phyloP scores from a whole-genome alignment of 2,888 invertebrate genomes.

The Euplexia lucipara region DNA sequence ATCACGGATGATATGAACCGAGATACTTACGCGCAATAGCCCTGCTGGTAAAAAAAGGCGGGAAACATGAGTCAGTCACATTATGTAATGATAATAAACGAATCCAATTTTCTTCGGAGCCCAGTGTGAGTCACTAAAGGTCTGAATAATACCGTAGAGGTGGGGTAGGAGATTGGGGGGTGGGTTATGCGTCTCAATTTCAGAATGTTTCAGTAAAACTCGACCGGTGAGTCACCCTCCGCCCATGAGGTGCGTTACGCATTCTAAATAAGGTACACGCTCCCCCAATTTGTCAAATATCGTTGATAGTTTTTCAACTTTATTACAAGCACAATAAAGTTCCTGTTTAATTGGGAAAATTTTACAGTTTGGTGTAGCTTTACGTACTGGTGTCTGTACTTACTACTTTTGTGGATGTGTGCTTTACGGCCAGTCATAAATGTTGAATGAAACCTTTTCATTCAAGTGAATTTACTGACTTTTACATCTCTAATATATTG shows the following conservation, averaged over 20 bases:
- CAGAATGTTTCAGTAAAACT: constrained; percentile 66
- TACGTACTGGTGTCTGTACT: too few relatives aligned
- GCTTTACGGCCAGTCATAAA: constrained; percentile 3
- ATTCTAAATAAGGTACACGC: constrained; percentile 8
- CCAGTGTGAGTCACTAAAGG: constrained; percentile 70
- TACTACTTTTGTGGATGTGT: constrained; percentile 8
- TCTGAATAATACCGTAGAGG: constrained; percentile 56
- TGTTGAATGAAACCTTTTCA: constrained; percentile 38
- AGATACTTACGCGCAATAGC: not conserved
- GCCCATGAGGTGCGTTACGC: constrained; percentile 37
- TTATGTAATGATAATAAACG: constrained; percentile 1
- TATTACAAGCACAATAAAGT: too few relatives aligned
- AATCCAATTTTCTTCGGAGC: constrained; percentile 36
- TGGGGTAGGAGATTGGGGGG: constrained; percentile 57
- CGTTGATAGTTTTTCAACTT: too few relatives aligned
- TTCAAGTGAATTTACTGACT: constrained; percentile 2
- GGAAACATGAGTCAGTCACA: constrained; percentile 26
- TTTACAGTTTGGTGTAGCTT: too few relatives aligned
- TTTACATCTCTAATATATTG: too few relatives aligned
- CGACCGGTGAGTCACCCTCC: constrained; percentile 56
- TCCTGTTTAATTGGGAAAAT: too few relatives aligned
- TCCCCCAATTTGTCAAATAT: too few relatives aligned
- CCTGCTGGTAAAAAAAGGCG: too few relatives aligned
- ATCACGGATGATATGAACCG: too few relatives aligned
- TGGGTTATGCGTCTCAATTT: constrained; percentile 60